These are phyloP conservation scores for Conus canariensis DNA, from an alignment of 2,888 invertebrate genomes.

Conservation along the genomic window DNA sequence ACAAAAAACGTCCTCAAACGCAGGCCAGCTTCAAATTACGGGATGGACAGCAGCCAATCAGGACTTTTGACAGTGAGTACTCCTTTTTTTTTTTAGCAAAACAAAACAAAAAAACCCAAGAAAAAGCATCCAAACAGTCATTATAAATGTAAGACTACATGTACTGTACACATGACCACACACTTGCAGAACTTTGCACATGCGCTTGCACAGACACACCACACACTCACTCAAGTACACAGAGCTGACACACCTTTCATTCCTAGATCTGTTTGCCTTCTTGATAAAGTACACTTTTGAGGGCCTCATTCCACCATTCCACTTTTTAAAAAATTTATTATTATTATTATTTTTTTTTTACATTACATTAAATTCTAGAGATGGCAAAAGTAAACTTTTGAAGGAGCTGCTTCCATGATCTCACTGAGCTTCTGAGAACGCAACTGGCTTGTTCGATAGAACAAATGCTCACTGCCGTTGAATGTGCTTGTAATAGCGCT, in stretches of 20 bases:
- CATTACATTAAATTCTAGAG: too few species aligned
- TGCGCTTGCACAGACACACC: too few species aligned
- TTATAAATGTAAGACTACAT: too few species aligned
- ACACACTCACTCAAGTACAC: too few species aligned
- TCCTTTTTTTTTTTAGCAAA: background rate
- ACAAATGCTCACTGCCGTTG: too few species aligned
- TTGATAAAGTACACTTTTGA: background rate
- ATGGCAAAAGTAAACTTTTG: background rate
- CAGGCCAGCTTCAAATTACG: conserved; percentile 49
- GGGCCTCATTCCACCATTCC: background rate
- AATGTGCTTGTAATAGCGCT: too few species aligned
- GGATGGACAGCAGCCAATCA: conserved; percentile 45
- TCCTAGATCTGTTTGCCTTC: background rate
- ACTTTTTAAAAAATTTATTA: too few species aligned
- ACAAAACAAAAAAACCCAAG: too few species aligned
- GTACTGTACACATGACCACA: background rate
- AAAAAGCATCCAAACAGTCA: background rate
- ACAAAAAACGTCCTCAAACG: conserved; percentile 41
- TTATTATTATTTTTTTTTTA: too few species aligned
- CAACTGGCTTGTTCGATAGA: too few species aligned
- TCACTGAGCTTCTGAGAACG: too few species aligned
- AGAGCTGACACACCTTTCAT: background rate
- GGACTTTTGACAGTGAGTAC: conserved; percentile 52
- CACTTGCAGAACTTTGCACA: background rate
- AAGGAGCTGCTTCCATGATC: too few species aligned